phyloP scores from a whole-genome alignment of 2,113 vertebrate species.

The Oryzias celebensis region DNA sequence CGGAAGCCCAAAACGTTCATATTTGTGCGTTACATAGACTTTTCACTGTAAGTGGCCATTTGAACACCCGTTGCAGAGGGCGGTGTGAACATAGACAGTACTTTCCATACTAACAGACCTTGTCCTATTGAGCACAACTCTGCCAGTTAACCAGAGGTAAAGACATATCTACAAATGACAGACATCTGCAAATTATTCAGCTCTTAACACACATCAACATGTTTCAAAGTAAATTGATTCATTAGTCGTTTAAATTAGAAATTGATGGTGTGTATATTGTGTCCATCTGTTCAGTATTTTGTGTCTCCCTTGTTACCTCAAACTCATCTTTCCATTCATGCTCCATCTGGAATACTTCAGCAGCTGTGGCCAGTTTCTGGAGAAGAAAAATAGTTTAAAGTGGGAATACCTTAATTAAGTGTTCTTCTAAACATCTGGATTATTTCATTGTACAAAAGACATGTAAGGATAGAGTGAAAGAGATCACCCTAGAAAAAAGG shows the following conservation, averaged over 20 bases:
- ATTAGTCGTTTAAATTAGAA: not conserved
- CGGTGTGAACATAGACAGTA: too few species aligned
- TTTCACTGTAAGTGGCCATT: too few species aligned
- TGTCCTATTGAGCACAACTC: too few species aligned
- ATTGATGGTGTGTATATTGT: not conserved
- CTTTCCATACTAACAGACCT: too few species aligned
- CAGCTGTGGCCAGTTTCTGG: conserved; percentile 90
- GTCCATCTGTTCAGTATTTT: conserved; percentile 8
- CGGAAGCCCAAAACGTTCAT: too few species aligned
- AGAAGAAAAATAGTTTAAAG: conserved; percentile 56
- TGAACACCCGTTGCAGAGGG: too few species aligned
- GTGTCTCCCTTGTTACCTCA: conserved; percentile 77
- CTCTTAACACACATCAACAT: not conserved
- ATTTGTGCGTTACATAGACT: too few species aligned
- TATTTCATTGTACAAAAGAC: conserved; percentile 24
- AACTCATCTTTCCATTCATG: conserved; percentile 93
- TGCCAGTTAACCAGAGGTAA: too few species aligned
- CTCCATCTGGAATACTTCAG: conserved; percentile 88
- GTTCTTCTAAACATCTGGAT: conserved; percentile 3
- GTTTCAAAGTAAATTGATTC: too few species aligned
- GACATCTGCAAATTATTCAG: conserved; percentile 25
- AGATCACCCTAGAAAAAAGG: conserved; percentile 22
- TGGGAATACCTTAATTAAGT: conserved; percentile 16
- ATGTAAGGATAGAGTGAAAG: conserved; percentile 1
- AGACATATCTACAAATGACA: conserved; percentile 20